Evolutionary conservation across 1,140 invertebrate genomes (phyloP).

Genomic region (Trichomalopsis sarcophagae): DNA sequence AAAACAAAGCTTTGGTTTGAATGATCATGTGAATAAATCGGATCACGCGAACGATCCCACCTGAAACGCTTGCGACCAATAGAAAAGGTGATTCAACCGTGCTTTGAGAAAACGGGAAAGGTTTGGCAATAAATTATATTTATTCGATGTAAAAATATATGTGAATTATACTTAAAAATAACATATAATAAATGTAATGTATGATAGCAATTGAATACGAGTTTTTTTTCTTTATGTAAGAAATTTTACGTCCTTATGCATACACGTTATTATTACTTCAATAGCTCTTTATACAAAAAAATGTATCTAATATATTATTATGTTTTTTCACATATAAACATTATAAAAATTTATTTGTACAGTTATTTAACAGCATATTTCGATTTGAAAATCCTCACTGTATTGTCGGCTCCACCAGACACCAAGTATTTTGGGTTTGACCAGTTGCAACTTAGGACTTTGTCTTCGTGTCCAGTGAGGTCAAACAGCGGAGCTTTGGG

Average conservation of each 20-base stretch:
- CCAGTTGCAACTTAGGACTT: constrained; percentile 96
- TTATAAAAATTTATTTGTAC: constrained; percentile 41
- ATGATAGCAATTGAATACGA: too few species aligned
- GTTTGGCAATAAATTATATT: not conserved
- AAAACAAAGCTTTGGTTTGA: too few species aligned
- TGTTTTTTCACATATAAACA: constrained; percentile 36
- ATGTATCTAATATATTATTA: constrained; percentile 24
- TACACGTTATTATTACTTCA: not conserved
- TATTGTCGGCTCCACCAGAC: constrained; percentile 95
- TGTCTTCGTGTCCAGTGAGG: constrained; percentile 94
- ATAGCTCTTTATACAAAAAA: constrained; percentile 37
- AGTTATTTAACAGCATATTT: constrained; percentile 65
- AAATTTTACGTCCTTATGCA: not conserved
- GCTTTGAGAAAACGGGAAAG: not conserved
- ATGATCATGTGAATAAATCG: too few species aligned
- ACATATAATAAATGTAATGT: too few species aligned
- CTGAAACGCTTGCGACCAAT: not conserved
- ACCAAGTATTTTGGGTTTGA: constrained; percentile 89
- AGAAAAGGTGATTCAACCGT: not conserved
- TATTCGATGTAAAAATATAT: not conserved
- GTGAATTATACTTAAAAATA: not conserved
- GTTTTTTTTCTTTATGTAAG: not conserved
- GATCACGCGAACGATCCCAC: too few species aligned
- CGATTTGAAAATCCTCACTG: constrained; percentile 91
- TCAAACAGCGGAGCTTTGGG: constrained; percentile 95